Evolutionary conservation across 2,113 vertebrate genomes (phyloP).

Genomic region (Antechinus stuartii): DNA sequence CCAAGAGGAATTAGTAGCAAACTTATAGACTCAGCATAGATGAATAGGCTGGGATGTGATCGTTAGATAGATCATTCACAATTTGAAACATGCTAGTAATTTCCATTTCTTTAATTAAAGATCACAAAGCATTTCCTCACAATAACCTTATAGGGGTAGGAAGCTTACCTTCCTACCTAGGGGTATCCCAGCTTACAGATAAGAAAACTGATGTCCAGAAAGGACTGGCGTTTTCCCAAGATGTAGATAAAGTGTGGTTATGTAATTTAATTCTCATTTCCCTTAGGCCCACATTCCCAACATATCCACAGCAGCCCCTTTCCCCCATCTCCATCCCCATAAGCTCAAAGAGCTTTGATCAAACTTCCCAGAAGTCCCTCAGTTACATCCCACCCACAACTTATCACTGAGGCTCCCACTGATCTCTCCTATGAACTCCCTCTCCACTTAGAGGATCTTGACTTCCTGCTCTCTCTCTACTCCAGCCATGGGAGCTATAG

Average conservation of each 20-base stretch:
- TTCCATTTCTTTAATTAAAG: not conserved
- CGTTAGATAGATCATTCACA: not conserved
- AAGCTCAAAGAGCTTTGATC: not conserved
- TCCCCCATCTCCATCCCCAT: not conserved
- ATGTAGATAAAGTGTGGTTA: not conserved
- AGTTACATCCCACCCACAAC: not conserved
- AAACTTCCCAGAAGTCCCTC: not conserved
- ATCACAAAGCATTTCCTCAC: not conserved
- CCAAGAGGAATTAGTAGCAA: not conserved
- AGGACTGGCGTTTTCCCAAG: not conserved
- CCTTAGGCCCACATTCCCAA: too few species aligned
- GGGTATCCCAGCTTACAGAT: not conserved
- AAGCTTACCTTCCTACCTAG: not conserved
- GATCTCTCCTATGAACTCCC: not conserved
- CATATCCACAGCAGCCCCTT: too few species aligned
- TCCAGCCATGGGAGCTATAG: not conserved
- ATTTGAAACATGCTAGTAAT: not conserved
- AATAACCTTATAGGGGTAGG: not conserved
- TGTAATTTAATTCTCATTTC: not conserved
- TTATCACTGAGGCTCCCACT: too few species aligned
- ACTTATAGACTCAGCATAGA: not conserved
- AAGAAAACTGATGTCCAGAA: not conserved
- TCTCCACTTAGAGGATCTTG: not conserved
- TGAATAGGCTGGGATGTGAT: not conserved
- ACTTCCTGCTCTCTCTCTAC: not conserved